These are phyloP conservation scores for Drosophila nikananu DNA, from an alignment of 1,140 invertebrate genomes.

Conservation along the genomic window DNA sequence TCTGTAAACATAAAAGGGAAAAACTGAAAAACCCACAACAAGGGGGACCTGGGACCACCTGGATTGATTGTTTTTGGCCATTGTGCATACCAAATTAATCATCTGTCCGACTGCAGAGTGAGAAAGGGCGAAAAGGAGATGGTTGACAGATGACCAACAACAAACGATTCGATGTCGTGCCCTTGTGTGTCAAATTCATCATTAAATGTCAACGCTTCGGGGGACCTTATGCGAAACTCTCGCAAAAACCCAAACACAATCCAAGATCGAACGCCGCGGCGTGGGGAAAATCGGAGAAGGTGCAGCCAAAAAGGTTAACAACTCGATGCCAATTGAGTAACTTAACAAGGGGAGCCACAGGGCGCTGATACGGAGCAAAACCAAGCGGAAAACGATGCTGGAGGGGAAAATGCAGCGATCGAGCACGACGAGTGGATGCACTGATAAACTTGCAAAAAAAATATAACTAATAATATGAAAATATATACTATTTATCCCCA, in stretches of 20 bases:
- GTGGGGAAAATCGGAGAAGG: conserved; percentile 46
- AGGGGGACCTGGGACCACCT: conserved; percentile 60
- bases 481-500: neutral
- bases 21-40: conserved; percentile 18
- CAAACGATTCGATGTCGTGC: conserved; percentile 70
- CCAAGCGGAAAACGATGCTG: conserved; percentile 28
- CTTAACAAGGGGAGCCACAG: conserved; percentile 64
- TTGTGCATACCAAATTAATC: conserved; percentile 63
- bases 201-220: conserved; percentile 84
- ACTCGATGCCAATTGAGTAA: conserved; percentile 75
- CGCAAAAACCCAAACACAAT: conserved; percentile 30
- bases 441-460: neutral
- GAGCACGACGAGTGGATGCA: conserved; percentile 4
- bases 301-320: conserved; percentile 75
- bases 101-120: conserved; percentile 46
- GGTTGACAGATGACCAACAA: conserved; percentile 49
- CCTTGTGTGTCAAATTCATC: conserved; percentile 84
- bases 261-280: conserved; percentile 12
- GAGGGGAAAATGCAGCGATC: neutral
- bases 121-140: conserved; percentile 20
- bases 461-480: neutral
- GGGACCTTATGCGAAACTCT: conserved; percentile 69
- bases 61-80: conserved; percentile 60
- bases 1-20: conserved; percentile 36
- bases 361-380: conserved; percentile 37